These are phyloP conservation scores for Cotesia chilonis DNA, from an alignment of 1,140 invertebrate genomes.

Conservation along the genomic window DNA sequence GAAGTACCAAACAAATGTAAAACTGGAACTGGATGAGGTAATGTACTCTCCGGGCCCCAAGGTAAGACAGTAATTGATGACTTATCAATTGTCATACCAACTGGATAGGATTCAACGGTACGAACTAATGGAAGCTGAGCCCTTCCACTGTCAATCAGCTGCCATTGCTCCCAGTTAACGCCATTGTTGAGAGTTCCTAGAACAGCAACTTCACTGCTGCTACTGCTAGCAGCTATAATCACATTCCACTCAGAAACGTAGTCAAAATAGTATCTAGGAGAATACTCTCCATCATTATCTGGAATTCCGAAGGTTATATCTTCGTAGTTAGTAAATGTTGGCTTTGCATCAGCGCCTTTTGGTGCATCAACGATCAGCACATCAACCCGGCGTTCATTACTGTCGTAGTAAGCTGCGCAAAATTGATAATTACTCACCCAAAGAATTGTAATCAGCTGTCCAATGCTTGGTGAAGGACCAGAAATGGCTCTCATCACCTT, in stretches of 20 bases:
- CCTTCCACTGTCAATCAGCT: slow-evolving; percentile 68
- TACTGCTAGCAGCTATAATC: slow-evolving; percentile 69
- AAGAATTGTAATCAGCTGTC: slow-evolving; percentile 67
- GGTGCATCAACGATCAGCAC: slow-evolving; percentile 67
- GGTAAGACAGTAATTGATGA: slow-evolving; percentile 63
- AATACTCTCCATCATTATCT: slow-evolving; percentile 37
- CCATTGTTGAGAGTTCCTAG: slow-evolving; percentile 59
- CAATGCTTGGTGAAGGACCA: slow-evolving; percentile 56
- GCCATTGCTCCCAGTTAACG: slow-evolving; percentile 70
- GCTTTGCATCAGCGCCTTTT: slow-evolving; percentile 63
- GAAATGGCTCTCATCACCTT: slow-evolving; percentile 69
- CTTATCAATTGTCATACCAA: slow-evolving; percentile 70
- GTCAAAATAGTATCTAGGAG: slow-evolving; percentile 67
- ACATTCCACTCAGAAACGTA: slow-evolving; percentile 69
- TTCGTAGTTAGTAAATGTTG: slow-evolving; percentile 68
- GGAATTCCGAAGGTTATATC: slow-evolving; percentile 68
- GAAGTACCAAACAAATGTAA: slow-evolving; percentile 69
- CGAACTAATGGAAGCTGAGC: slow-evolving; percentile 70
- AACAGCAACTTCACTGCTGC: slow-evolving; percentile 69
- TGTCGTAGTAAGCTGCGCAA: slow-evolving; percentile 67
- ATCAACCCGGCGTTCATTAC: slow-evolving; percentile 54
- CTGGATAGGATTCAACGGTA: slow-evolving; percentile 67
- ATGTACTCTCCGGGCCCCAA: slow-evolving; percentile 63
- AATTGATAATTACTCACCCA: slow-evolving; percentile 75
- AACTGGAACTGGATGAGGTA: slow-evolving; percentile 68